Base-by-base conservation (phyloP, 2,888 invertebrate species). In the Napeogenes sylphis region DNA sequence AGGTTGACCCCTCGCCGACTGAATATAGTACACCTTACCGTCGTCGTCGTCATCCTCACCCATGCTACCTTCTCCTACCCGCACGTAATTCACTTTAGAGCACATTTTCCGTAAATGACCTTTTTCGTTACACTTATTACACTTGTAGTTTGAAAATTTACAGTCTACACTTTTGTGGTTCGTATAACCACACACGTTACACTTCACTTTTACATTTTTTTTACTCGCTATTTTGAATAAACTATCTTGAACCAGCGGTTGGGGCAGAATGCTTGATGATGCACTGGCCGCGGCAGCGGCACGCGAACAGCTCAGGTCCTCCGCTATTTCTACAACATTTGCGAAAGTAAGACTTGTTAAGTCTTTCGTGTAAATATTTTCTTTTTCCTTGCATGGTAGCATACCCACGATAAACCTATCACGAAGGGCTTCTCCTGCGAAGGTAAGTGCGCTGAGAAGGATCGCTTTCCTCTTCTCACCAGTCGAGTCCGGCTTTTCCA, bases 261-360 rank as follows among this genome's bases (percentile, higher is more conserved):
- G 45, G 45, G 45, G 45, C 45, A 45, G 8, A 12, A 45, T 12
- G 45, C 45, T 12, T 6, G 53, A 56, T 47, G 12, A 56, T 58
- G 53, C 21, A 21, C 56, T 56, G 45, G 60, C 61, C 42, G 61
- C 55, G 55, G 66, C 67, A 6, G 59, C 67, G 2, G 63, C 61
- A 45, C 72, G 70, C 10, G 73, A 74, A 59, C 72, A 60, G 10
- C 67, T 61, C 5, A 71, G 56, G 57, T 64, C 70, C 59, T 73
- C 71, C 10, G 74, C 74, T 4, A 73, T 6, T 45, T 73, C 71
- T 14, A 72, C 67, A 4, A 70, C 75, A 58, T 70, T 73, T 0
- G 64, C 59, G 21, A 74, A 59, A 0, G 73, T 74, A 14, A 75
- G 55, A 2, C 63, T 67, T 0, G 61, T 47, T 0, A 71, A 8